phyloP scores from a whole-genome alignment of 1,140 invertebrate species.

The Drosophila trapezifrons region DNA sequence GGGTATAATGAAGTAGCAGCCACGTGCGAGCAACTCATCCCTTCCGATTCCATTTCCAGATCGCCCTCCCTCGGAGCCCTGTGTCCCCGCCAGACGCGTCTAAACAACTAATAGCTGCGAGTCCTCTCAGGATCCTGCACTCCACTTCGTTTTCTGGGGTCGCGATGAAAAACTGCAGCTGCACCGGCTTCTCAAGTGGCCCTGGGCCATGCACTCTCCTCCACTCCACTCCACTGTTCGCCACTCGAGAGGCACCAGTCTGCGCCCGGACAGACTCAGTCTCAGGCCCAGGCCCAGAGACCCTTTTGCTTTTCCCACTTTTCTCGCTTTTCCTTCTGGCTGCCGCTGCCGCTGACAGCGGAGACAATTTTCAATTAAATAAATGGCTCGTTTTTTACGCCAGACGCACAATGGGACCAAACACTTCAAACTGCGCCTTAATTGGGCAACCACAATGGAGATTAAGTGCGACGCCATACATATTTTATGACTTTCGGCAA shows the following conservation, averaged over 20 bases:
- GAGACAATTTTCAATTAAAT: slow-evolving; percentile 81
- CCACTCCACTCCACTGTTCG: not conserved
- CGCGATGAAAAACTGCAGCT: slow-evolving; percentile 63
- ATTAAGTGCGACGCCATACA: slow-evolving; percentile 23
- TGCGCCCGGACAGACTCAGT: slow-evolving; percentile 11
- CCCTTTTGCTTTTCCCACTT: slow-evolving; percentile 25
- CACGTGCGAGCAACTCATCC: slow-evolving; percentile 58
- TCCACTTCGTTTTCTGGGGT: slow-evolving; percentile 46
- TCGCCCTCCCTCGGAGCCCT: slow-evolving; percentile 2
- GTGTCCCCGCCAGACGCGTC: slow-evolving; percentile 60
- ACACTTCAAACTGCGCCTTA: slow-evolving; percentile 23
- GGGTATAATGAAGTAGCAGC: slow-evolving; percentile 74
- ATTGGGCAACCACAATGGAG: slow-evolving; percentile 36
- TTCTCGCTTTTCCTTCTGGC: slow-evolving; percentile 46
- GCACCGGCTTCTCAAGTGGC: slow-evolving; percentile 50
- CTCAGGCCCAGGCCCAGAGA: slow-evolving; percentile 5
- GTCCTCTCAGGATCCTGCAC: slow-evolving; percentile 60
- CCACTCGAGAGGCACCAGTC: slow-evolving; percentile 27
- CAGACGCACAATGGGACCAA: slow-evolving; percentile 59
- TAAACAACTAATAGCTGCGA: slow-evolving; percentile 72
- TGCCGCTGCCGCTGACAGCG: slow-evolving; percentile 67
- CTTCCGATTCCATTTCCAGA: slow-evolving; percentile 1
- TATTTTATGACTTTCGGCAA: slow-evolving; percentile 6
- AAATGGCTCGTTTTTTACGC: slow-evolving; percentile 71
- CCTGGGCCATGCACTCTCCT: slow-evolving; percentile 15